Conservation (phyloP, 1,140 invertebrate genomes). For the Druon quercuslanigerum region DNA sequence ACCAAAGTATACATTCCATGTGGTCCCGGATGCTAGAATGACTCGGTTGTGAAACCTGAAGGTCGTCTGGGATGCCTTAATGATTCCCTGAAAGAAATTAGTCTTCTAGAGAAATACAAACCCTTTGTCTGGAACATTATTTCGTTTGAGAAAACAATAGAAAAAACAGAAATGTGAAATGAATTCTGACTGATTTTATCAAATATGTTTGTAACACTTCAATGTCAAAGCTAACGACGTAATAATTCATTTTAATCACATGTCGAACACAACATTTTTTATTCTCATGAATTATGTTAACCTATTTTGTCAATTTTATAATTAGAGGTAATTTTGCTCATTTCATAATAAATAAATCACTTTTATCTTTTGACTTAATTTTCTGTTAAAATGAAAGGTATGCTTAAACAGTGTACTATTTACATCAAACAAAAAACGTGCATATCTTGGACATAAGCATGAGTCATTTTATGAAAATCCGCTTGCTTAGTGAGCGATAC, state of each 20-base stretch:
- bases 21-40: conserved; percentile 1
- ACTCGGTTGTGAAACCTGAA: conserved; percentile 1
- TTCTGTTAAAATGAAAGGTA: no score
- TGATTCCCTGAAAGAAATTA: conserved; percentile 13
- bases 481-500: background rate
- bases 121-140: background rate
- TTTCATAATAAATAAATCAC: no score
- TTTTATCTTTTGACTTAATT: no score
- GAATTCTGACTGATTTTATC: no score
- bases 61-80: background rate
- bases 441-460: background rate
- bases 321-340: no score
- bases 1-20: background rate
- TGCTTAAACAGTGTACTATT: background rate
- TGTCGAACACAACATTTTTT: no score
- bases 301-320: no score
- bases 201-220: no score
- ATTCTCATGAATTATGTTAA: no score
- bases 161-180: no score
- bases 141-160: background rate
- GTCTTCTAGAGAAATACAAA: background rate
- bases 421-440: background rate
- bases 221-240: no score
- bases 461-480: background rate
- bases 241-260: no score